Evolutionary conservation across 2,888 invertebrate species (phyloP).

Genomic region (Tridacna gigas): DNA sequence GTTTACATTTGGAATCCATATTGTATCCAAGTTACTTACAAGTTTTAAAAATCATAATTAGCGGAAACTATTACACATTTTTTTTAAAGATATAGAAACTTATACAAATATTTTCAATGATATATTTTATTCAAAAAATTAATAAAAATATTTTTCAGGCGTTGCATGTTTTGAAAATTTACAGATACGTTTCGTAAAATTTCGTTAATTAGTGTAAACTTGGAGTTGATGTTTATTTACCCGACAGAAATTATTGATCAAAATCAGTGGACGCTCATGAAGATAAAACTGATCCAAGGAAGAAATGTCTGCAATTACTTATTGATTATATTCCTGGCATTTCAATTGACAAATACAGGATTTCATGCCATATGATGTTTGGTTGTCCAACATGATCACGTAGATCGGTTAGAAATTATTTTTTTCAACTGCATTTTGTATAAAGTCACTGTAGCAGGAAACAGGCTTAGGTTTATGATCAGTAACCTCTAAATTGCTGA

Average conservation of each 20-base stretch:
- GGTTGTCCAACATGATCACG: no score
- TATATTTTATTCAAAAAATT: no score
- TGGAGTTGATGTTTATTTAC: background rate
- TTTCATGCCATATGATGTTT: no score
- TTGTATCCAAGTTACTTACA: constrained; percentile 59
- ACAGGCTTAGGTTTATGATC: no score
- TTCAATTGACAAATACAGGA: background rate
- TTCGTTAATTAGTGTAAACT: background rate
- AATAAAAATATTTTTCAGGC: no score
- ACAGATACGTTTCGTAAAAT: background rate
- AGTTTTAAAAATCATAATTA: background rate
- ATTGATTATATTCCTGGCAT: constrained; percentile 20
- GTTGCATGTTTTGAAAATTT: no score
- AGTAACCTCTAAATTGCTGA: no score
- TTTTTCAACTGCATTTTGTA: no score
- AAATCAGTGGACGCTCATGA: constrained; percentile 13
- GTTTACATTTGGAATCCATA: constrained; percentile 63
- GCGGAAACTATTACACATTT: background rate
- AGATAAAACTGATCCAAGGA: background rate
- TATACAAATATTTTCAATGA: no score
- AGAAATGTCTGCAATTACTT: constrained; percentile 20
- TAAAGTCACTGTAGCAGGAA: no score
- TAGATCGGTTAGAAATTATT: no score
- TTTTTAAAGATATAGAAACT: no score
- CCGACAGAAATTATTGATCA: background rate